These are phyloP conservation scores for Patella caerulea DNA, from an alignment of 2,888 invertebrate genomes.

Conservation along the genomic window DNA sequence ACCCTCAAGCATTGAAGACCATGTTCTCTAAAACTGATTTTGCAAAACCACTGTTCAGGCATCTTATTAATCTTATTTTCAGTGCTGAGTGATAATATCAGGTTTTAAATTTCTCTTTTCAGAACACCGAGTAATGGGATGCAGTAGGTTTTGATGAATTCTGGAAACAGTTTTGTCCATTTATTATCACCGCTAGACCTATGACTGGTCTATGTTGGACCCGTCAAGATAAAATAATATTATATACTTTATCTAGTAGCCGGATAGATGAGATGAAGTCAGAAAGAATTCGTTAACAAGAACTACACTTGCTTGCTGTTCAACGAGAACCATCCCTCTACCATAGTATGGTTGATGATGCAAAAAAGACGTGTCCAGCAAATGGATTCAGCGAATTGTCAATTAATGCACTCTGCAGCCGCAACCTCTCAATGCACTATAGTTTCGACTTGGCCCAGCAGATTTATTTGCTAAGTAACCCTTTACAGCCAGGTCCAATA, in stretches of 20 bases:
- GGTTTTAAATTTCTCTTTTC: background rate
- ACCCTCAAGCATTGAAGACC: too few relatives aligned
- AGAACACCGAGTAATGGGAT: background rate
- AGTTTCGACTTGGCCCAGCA: conserved; percentile 48
- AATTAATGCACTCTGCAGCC: background rate
- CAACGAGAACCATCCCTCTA: conserved; percentile 16
- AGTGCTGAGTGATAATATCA: background rate
- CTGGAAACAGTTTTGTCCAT: conserved; percentile 26
- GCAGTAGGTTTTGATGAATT: background rate
- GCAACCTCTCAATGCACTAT: conserved; percentile 31
- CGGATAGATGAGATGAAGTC: conserved; percentile 15
- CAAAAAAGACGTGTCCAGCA: background rate
- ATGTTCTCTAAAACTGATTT: background rate
- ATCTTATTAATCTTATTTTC: too few relatives aligned
- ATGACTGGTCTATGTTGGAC: conserved; percentile 37
- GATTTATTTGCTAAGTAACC: conserved; percentile 41
- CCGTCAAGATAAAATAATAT: conserved; percentile 30
- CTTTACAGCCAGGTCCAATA: conserved; percentile 48
- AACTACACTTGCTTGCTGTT: conserved; percentile 16
- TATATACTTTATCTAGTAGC: conserved; percentile 15
- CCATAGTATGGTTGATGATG: background rate
- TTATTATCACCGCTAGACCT: conserved; percentile 23
- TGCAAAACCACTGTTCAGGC: background rate
- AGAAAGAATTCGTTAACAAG: background rate
- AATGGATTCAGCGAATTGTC: background rate